Evolutionary conservation across 2,113 vertebrate species (phyloP).

Genomic region (Psilopogon haemacephalus): DNA sequence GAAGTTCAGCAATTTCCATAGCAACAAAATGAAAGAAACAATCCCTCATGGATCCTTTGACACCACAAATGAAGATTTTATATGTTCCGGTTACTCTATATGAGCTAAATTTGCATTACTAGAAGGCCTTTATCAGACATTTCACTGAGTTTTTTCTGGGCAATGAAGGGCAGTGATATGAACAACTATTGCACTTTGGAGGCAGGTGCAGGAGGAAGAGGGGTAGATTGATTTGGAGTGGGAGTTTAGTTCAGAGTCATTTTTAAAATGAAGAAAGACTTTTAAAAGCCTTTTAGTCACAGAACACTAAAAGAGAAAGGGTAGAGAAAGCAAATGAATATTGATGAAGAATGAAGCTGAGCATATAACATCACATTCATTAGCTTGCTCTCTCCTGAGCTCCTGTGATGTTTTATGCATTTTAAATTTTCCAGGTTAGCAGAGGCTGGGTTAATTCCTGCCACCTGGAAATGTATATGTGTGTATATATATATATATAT

Average conservation of each 20-base stretch:
- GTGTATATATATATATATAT: background rate
- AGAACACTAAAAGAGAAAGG: background rate
- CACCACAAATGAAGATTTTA: background rate
- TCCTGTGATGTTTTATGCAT: slow-evolving; percentile 15
- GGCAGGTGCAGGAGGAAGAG: background rate
- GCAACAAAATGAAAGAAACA: background rate
- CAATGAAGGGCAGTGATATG: background rate
- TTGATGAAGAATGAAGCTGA: slow-evolving; percentile 20
- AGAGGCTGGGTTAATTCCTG: slow-evolving; percentile 15
- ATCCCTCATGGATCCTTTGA: background rate
- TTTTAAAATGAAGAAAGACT: background rate
- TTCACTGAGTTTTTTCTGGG: background rate
- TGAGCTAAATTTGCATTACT: background rate
- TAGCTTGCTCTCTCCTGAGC: background rate
- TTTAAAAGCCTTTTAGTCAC: background rate
- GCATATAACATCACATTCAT: background rate
- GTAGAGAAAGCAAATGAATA: slow-evolving; percentile 47
- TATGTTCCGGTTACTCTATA: background rate
- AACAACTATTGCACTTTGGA: background rate
- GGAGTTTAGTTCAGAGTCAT: background rate
- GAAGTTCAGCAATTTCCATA: background rate
- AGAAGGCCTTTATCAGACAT: background rate
- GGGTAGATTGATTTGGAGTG: background rate
- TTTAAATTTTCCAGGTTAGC: slow-evolving; percentile 18
- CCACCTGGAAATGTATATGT: background rate